Evolutionary conservation across 2,888 invertebrate species (phyloP), one percentile per base, ranked within the genome.

Genomic region (Rutpela maculata): DNA sequence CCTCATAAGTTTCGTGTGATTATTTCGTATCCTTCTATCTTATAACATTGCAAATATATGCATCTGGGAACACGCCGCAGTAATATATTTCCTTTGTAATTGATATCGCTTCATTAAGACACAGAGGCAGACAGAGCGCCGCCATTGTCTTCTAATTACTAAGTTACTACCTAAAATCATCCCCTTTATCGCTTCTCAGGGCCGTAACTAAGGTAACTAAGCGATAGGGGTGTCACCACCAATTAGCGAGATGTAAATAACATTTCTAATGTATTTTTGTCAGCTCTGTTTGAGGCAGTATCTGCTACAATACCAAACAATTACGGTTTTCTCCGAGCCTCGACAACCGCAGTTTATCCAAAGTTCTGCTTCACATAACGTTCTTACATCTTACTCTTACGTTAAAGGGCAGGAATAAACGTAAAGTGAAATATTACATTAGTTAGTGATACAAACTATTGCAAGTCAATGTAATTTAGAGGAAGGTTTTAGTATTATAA

Each of bases 21-120:
- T 31, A n/a, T 22, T 15, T 26, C 15, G 22, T 6, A 60, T 60
- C 22, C 11, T 43, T n/a, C n/a, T 35, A 35, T 35, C n/a, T 65
- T 12, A 9, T 18, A 65, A 38, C 12, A 19, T 19, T 43, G 43
- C 43, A 43, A 65, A 38, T 43, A 38, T 17, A 65, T 65, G 65
- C 65, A 65, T 65, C 43, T 65, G 15, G 15, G n/a, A 15, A 43
- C 19, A 19, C 15, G 19, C 15, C 43, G 19, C 43, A 62, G 55
- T 77, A 78, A 74, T 71, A 78, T 50, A 78, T 71, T 70, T 74
- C 70, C 75, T 66, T 70, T 78, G 77, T 75, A 71, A 75, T 75
- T 71, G 75, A 78, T 78, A 75, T 67, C 15, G 77, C 75, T 75
- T 78, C 77, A 78, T 74, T 78, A 78, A 56, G 70, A 75, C 68